A percentile compares a stretch with the other conserved stretches of the same genome.
These are phyloP conservation scores for Drosophila melanica DNA, from an alignment of 1,140 invertebrate genomes.

Conservation along the genomic window DNA sequence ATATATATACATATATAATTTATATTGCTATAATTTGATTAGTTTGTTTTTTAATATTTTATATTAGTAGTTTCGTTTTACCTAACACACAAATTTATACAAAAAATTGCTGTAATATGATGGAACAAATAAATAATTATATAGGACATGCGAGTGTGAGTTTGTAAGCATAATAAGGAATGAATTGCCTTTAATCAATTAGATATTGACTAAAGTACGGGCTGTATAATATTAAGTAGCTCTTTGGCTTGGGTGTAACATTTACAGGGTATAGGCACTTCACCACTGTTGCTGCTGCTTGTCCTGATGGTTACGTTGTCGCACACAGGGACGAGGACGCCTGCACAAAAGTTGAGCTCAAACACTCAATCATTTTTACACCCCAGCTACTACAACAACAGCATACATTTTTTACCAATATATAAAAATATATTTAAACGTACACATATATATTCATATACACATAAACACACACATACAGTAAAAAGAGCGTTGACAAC, in stretches of 20 bases:
- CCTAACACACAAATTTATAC: background rate
- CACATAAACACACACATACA: constrained; percentile 19
- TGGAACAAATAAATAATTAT: background rate
- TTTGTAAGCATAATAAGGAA: background rate
- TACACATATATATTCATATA: background rate
- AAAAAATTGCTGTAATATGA: background rate
- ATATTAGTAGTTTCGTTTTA: background rate
- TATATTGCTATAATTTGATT: no score
- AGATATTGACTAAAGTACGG: background rate
- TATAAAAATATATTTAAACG: constrained; percentile 27
- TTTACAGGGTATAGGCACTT: background rate
- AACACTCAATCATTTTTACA: constrained; percentile 79
- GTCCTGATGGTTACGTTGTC: constrained; percentile 6
- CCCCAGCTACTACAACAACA: constrained; percentile 54
- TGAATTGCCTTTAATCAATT: constrained; percentile 5
- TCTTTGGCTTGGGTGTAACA: background rate
- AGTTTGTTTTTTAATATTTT: no score
- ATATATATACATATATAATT: no score
- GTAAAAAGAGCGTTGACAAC: constrained; percentile 22
- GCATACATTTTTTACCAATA: constrained; percentile 31
- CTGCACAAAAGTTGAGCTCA: constrained; percentile 70
- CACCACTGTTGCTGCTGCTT: background rate
- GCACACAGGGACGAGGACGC: constrained; percentile 17
- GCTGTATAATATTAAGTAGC: background rate
- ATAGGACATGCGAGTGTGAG: background rate